Conservation (phyloP, 2,113 vertebrate species). For the Nymphicus hollandicus region DNA sequence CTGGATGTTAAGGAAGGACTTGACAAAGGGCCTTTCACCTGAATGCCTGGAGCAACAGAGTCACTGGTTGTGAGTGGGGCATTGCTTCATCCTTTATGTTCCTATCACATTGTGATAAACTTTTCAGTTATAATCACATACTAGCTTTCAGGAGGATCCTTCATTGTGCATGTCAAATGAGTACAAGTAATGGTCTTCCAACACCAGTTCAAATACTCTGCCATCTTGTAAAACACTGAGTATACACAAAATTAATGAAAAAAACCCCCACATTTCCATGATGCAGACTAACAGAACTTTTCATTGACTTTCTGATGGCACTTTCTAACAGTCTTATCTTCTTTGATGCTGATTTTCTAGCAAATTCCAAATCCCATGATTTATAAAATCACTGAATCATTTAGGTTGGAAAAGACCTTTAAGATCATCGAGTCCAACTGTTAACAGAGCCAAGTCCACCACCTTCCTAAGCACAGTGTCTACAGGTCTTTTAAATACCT, state of each 20-base stretch:
- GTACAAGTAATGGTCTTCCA: background rate
- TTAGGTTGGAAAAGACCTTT: background rate
- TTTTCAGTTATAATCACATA: background rate
- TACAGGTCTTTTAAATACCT: background rate
- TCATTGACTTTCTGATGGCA: background rate
- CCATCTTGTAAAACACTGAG: background rate
- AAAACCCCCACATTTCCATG: rapidly evolving
- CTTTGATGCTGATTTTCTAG: background rate
- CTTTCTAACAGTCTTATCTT: background rate
- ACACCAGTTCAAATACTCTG: background rate
- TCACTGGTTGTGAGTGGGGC: background rate
- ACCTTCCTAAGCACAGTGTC: background rate
- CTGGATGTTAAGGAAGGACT: background rate
- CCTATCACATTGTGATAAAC: background rate
- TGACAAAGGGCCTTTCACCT: background rate
- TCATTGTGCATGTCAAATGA: background rate
- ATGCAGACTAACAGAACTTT: background rate
- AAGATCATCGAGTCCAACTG: background rate
- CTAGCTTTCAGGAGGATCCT: background rate
- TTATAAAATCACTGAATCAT: background rate
- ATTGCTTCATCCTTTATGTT: background rate
- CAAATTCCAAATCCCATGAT: background rate
- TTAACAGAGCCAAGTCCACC: background rate
- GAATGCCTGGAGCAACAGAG: background rate
- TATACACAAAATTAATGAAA: background rate